Percentiles rank a stretch among this genome's conserved stretches.
These are phyloP conservation scores for Bombus confusus DNA, from an alignment of 1,140 invertebrate genomes.

Conservation along the genomic window DNA sequence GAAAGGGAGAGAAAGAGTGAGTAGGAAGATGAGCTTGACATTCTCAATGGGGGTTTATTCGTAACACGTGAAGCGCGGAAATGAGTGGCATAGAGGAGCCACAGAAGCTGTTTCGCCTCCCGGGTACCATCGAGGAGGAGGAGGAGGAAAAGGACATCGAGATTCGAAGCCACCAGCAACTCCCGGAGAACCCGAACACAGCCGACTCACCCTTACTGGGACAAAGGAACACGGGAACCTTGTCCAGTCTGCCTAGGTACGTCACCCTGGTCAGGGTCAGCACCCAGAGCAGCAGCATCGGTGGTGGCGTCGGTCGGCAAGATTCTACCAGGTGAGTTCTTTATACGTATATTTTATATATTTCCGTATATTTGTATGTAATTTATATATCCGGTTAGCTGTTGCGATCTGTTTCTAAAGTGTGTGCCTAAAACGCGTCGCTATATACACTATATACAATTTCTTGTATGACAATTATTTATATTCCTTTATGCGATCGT, in stretches of 20 bases:
- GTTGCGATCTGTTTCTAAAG: too few species aligned
- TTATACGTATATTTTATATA: too few species aligned
- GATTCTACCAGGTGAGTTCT: conserved; percentile 73
- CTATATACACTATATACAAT: too few species aligned
- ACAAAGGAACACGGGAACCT: conserved; percentile 47
- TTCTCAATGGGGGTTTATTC: conserved; percentile 44
- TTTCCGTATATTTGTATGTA: too few species aligned
- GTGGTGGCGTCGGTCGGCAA: conserved; percentile 73
- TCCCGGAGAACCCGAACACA: conserved; percentile 55
- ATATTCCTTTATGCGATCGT: too few species aligned
- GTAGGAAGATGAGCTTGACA: background rate
- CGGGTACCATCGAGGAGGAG: conserved; percentile 79
- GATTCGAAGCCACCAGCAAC: conserved; percentile 16
- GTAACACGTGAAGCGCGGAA: background rate
- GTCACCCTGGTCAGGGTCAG: conserved; percentile 74
- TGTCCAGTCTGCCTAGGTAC: conserved; percentile 67
- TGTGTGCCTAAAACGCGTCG: too few species aligned
- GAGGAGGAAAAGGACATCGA: conserved; percentile 69
- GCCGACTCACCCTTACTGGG: conserved; percentile 73
- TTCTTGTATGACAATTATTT: too few species aligned
- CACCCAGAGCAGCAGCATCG: conserved; percentile 77
- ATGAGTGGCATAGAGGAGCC: conserved; percentile 70
- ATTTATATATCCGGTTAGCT: too few species aligned
- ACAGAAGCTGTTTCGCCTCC: conserved; percentile 77
- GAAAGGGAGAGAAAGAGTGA: background rate